Percentiles rank a stretch among this genome's conserved stretches.
These are phyloP conservation scores for Harmothoe impar DNA, from an alignment of 2,888 invertebrate genomes.

Conservation along the genomic window DNA sequence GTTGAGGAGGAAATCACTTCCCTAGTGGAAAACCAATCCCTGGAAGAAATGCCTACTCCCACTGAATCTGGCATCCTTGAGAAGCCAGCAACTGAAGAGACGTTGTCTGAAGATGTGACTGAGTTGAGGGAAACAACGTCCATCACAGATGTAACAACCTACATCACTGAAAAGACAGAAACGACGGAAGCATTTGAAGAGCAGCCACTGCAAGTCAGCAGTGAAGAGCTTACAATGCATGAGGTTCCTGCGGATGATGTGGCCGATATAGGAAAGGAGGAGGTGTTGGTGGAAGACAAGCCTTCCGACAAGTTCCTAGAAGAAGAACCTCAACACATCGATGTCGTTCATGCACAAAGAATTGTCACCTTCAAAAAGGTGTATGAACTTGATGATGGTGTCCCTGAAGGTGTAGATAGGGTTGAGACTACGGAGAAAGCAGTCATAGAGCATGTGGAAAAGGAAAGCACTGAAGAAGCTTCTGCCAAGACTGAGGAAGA, in stretches of 20 bases:
- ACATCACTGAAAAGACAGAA: neutral
- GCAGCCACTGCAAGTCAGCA: neutral
- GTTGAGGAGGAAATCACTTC: neutral
- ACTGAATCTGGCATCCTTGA: neutral
- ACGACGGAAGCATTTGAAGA: neutral
- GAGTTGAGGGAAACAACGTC: neutral
- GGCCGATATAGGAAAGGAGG: neutral
- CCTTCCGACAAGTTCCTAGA: neutral
- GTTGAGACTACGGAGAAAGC: neutral
- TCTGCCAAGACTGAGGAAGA: neutral
- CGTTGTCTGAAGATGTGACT: neutral
- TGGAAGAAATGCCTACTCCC: neutral
- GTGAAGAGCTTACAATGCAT: neutral
- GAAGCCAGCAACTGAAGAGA: neutral
- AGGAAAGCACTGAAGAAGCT: neutral
- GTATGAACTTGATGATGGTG: neutral
- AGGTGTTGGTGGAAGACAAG: neutral
- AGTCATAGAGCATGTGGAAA: neutral
- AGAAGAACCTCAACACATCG: neutral
- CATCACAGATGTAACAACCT: neutral
- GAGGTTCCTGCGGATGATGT: neutral
- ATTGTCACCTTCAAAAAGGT: neutral
- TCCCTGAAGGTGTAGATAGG: neutral
- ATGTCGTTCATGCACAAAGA: neutral
- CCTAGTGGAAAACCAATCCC: neutral